Percentiles rank a stretch among this genome's conserved stretches.
Evolutionary conservation across 92 coral and sea anemone genomes (phyloP).

Genomic region (Zoanthus solanderi): DNA sequence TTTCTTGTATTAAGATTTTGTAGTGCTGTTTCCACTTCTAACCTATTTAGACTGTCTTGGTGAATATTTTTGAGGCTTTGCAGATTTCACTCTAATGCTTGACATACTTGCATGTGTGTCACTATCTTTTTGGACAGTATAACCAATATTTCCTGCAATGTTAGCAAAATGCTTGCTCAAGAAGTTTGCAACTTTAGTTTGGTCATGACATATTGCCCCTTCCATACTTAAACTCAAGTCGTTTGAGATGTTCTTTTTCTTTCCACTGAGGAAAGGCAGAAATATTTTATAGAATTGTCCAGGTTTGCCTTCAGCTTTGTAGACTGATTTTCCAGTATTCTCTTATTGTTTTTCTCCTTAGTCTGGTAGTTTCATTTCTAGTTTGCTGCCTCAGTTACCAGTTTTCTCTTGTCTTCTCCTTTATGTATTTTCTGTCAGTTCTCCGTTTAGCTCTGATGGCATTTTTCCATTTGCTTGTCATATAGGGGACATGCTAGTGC

Average conservation of each 20-base stretch:
- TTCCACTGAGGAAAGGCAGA: slow-evolving; percentile 43
- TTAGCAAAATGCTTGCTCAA: slow-evolving; percentile 56
- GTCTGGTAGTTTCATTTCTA: slow-evolving; percentile 11
- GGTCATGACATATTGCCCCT: slow-evolving; percentile 50
- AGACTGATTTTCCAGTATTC: slow-evolving; percentile 46
- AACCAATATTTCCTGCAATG: slow-evolving; percentile 40
- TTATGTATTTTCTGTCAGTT: slow-evolving; percentile 36
- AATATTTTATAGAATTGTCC: slow-evolving; percentile 59
- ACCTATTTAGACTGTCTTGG: slow-evolving; percentile 33
- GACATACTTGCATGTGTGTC: slow-evolving; percentile 15
- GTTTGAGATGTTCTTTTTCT: not conserved
- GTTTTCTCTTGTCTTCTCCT: slow-evolving; percentile 42
- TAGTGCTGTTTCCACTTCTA: slow-evolving; percentile 33
- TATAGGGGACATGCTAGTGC: slow-evolving; percentile 31
- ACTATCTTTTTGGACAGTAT: slow-evolving; percentile 9
- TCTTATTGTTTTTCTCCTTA: slow-evolving; percentile 34
- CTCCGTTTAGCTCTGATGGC: slow-evolving; percentile 61
- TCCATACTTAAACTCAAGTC: slow-evolving; percentile 45
- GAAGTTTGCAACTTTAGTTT: slow-evolving; percentile 43
- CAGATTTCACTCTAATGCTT: slow-evolving; percentile 1
- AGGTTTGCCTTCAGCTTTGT: slow-evolving; percentile 11
- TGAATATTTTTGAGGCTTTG: not conserved
- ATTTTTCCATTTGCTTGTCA: slow-evolving; percentile 47
- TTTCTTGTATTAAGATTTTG: slow-evolving; percentile 37
- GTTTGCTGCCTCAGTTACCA: slow-evolving; percentile 41